Base-by-base conservation (phyloP, 2,113 vertebrate species). In the Gnathonemus longibarbis region DNA sequence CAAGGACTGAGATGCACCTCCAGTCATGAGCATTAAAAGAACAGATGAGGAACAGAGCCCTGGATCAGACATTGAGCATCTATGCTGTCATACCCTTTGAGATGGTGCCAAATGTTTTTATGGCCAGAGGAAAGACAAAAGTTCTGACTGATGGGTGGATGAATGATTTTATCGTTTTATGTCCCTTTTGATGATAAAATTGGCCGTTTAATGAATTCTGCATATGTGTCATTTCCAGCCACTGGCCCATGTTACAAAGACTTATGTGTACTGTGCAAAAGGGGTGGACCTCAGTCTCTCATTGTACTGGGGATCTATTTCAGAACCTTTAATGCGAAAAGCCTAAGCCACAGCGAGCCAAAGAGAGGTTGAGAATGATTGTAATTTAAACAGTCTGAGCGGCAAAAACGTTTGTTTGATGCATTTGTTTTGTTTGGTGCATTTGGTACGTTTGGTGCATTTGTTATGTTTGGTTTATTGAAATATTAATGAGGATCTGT, bases 171-270 rank as follows among this genome's bases (percentile, higher is more conserved):
- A 52, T 35, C 88, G 42, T 91, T 91, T 91, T 48, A 89, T 91
- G 84, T 88, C 88, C 9, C 24, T 45, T 89, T 90, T 91, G 89
- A 90, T 91, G 49, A 90, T 89, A 84, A 87, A 92, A 89, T 90
- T 90, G 85, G 50, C 35, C 27, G 13, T 89, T 85, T 88, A 88
- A 58, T 90, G 62, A n/a, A 91, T 89, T 52, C 62, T 5, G 83
- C 31, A 27, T 84, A 88, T 84, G 49, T 58, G 77, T 56, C 42
- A 90, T 91, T 88, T 89, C 21, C 62, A 39, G 39, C 53, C 13
- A 70, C 52, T 46, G 58, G n/a, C 70, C 42, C 88, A 45, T 74
- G 56, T 56, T 49, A 62, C n/a, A 31, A 89, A 84, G 49, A 56
- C 19, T 45, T 84, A 56, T 84, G 31, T 17, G 42, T 89, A 42